Conservation (phyloP, 2,113 vertebrate genomes). For the Tamias sibiricus region DNA sequence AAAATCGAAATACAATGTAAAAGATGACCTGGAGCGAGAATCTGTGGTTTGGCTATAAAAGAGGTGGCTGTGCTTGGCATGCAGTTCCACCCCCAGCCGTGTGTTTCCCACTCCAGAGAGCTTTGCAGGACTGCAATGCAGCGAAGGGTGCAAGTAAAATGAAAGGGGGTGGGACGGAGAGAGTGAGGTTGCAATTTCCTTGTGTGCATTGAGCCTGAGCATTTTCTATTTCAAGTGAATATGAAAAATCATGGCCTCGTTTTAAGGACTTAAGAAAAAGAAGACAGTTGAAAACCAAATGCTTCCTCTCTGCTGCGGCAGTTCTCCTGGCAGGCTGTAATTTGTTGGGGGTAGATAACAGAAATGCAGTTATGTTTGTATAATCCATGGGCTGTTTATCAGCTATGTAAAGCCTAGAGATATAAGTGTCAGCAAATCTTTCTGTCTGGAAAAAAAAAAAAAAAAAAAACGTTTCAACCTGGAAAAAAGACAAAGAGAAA, state of each 20-base stretch:
- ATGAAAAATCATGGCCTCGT: slow-evolving; percentile 79
- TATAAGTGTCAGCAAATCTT: slow-evolving; percentile 46
- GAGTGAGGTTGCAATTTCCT: slow-evolving; percentile 69
- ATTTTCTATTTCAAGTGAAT: slow-evolving; percentile 79
- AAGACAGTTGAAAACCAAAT: slow-evolving; percentile 80
- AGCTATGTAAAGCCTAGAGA: slow-evolving; percentile 60
- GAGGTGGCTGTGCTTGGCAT: rapidly evolving
- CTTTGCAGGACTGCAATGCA: slow-evolving; percentile 80
- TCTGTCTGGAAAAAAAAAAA: slow-evolving; percentile 7
- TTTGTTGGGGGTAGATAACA: slow-evolving; percentile 79
- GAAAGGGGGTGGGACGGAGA: not conserved
- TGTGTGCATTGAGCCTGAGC: slow-evolving; percentile 72
- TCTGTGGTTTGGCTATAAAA: slow-evolving; percentile 65
- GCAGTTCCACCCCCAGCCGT: not conserved
- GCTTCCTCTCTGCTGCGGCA: slow-evolving; percentile 69
- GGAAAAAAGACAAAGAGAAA: slow-evolving; percentile 58
- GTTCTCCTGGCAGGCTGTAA: slow-evolving; percentile 79
- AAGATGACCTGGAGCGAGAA: slow-evolving; percentile 73
- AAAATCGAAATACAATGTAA: slow-evolving; percentile 76
- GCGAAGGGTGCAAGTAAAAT: slow-evolving; percentile 58
- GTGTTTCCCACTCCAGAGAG: not conserved
- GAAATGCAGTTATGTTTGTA: slow-evolving; percentile 78
- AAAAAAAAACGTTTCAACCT: slow-evolving; percentile 58
- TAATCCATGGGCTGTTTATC: slow-evolving; percentile 81
- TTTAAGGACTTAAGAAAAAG: slow-evolving; percentile 80